phyloP scores from a whole-genome alignment of 2,113 vertebrate species.

The Tragelaphus imberbis region DNA sequence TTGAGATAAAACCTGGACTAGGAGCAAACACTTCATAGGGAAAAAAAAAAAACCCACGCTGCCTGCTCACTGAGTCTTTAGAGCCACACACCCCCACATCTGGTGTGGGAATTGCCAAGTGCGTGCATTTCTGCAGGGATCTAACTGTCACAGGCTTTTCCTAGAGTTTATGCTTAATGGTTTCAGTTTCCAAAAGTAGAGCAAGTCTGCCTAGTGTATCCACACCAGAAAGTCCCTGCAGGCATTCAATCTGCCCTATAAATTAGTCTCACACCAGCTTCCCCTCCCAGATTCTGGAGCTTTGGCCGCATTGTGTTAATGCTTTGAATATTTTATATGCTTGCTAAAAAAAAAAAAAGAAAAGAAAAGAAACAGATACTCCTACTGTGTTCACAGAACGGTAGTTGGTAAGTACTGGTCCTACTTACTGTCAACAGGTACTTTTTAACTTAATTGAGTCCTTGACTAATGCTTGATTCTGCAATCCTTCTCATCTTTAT shows the following conservation, averaged over 20 bases:
- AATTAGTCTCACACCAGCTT: not conserved
- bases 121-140: not conserved
- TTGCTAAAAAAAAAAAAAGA: not conserved
- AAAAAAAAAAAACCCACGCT: not conserved
- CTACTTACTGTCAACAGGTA: not conserved
- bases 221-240: not conserved
- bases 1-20: not conserved
- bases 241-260: not conserved
- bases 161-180: not conserved
- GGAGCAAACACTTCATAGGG: not conserved
- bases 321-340: not conserved
- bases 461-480: slow-evolving; percentile 5
- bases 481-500: not conserved
- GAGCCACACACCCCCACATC: not conserved
- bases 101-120: not conserved
- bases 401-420: not conserved
- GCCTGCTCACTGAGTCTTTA: not conserved
- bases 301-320: not conserved
- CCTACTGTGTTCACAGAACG: not conserved
- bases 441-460: not conserved
- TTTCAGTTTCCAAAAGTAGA: not conserved
- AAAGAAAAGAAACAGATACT: not conserved
- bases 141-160: not conserved
- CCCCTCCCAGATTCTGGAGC: not conserved
- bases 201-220: not conserved